Evolutionary conservation across 2,113 vertebrate species (phyloP).

Genomic region (Vulpes lagopus): DNA sequence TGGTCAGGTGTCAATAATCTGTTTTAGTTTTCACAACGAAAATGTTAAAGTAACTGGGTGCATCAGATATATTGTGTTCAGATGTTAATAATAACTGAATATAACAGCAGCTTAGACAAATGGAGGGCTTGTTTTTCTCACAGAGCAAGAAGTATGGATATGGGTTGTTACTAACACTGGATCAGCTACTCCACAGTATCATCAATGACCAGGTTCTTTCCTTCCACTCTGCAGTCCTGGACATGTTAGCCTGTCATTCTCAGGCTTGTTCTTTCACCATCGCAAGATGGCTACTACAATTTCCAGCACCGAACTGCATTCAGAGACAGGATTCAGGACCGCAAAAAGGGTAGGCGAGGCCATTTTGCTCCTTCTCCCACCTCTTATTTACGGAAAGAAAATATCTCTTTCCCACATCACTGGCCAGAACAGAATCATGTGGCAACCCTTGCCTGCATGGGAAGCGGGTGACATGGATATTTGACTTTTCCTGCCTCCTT

Average conservation of each 20-base stretch:
- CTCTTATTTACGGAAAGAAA: slow-evolving; percentile 51
- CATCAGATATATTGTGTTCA: slow-evolving; percentile 34
- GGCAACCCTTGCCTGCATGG: neutral
- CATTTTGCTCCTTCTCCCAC: neutral
- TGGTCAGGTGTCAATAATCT: slow-evolving; percentile 36
- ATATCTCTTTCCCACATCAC: neutral
- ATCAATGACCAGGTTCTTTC: neutral
- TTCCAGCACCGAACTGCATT: slow-evolving; percentile 12
- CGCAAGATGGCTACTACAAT: neutral
- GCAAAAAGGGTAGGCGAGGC: neutral
- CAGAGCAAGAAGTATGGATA: neutral
- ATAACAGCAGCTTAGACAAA: slow-evolving; percentile 37
- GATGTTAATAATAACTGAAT: slow-evolving; percentile 46
- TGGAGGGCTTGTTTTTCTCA: neutral
- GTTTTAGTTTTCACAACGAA: slow-evolving; percentile 54
- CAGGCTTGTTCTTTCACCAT: neutral
- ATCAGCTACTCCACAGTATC: neutral
- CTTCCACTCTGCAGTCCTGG: neutral
- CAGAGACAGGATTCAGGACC: neutral
- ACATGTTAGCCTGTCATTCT: neutral
- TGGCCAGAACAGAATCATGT: neutral
- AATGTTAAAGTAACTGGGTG: neutral
- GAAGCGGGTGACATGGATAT: neutral
- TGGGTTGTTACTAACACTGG: neutral
- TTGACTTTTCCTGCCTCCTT: neutral